These are phyloP conservation scores for Syndactyla subalaris DNA, from an alignment of 2,797 vertebrate genomes.

Conservation along the genomic window DNA sequence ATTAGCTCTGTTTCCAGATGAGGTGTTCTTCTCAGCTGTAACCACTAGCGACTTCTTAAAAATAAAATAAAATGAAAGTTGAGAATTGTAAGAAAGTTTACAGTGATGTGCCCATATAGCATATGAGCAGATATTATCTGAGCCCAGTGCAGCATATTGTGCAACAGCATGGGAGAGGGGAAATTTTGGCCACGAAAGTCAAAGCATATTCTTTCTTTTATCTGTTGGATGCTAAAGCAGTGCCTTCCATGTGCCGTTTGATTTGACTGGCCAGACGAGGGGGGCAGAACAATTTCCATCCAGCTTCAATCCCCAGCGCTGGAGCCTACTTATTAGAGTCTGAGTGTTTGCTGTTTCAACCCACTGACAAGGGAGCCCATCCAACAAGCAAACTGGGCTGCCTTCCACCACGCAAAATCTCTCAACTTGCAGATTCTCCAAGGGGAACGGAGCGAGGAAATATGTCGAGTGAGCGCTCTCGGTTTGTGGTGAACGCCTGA, in stretches of 20 bases:
- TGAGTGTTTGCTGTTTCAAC: background rate
- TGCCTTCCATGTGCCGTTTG: background rate
- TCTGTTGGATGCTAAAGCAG: slow-evolving; percentile 38
- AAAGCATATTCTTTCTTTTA: slow-evolving; percentile 63
- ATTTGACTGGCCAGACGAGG: slow-evolving; percentile 26
- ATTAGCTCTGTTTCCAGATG: background rate
- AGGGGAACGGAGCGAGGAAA: slow-evolving; percentile 25
- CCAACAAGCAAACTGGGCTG: slow-evolving; percentile 39
- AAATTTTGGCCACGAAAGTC: slow-evolving; percentile 59
- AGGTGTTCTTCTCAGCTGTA: background rate
- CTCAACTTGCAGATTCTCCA: slow-evolving; percentile 23
- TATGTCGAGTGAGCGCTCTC: background rate
- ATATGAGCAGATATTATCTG: background rate
- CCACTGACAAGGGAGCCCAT: background rate
- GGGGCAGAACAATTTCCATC: background rate
- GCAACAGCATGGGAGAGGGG: slow-evolving; percentile 55
- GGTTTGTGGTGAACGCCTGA: background rate
- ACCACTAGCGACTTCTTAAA: background rate
- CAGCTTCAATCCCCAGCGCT: background rate
- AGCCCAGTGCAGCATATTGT: slow-evolving; percentile 50
- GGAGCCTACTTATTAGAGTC: background rate
- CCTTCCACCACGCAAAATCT: background rate
- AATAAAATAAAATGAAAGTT: background rate
- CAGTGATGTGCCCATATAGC: background rate
- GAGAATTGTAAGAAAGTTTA: slow-evolving; percentile 5